A percentile compares a stretch with the other conserved stretches of the same genome.
Conservation (phyloP, 2,113 vertebrate species). For the Regulus satrapa region DNA sequence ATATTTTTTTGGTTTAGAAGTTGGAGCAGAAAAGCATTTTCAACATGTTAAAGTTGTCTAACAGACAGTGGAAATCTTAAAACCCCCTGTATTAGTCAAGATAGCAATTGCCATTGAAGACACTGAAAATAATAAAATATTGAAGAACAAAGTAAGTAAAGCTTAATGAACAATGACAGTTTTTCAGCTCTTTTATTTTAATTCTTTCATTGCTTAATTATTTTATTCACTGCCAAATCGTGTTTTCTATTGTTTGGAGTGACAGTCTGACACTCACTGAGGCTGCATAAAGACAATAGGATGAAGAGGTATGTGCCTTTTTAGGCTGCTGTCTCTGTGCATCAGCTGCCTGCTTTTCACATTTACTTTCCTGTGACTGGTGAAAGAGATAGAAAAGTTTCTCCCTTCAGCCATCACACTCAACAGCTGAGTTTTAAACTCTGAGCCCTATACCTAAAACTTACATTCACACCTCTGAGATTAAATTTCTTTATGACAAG, state of each 20-base stretch:
- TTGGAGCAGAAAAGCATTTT: background rate
- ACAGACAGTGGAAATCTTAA: background rate
- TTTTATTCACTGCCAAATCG: background rate
- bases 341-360: background rate
- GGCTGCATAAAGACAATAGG: background rate
- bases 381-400: background rate
- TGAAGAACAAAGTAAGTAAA: background rate
- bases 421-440: background rate
- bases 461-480: background rate
- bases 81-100: background rate
- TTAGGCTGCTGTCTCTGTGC: background rate
- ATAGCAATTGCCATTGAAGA: background rate
- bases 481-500: background rate
- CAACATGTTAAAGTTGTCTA: background rate
- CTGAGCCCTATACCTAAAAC: background rate
- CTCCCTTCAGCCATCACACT: background rate
- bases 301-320: background rate
- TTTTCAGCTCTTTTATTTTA: background rate
- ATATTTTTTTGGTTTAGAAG: background rate
- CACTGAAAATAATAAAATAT: background rate
- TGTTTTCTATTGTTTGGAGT: conserved; percentile 7
- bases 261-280: background rate
- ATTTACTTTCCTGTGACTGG: background rate
- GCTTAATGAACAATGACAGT: background rate
- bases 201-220: background rate